Percentiles rank a stretch among this genome's conserved stretches.
These are phyloP conservation scores for Gryllus longicercus DNA, from an alignment of 2,888 invertebrate species.

Conservation along the genomic window DNA sequence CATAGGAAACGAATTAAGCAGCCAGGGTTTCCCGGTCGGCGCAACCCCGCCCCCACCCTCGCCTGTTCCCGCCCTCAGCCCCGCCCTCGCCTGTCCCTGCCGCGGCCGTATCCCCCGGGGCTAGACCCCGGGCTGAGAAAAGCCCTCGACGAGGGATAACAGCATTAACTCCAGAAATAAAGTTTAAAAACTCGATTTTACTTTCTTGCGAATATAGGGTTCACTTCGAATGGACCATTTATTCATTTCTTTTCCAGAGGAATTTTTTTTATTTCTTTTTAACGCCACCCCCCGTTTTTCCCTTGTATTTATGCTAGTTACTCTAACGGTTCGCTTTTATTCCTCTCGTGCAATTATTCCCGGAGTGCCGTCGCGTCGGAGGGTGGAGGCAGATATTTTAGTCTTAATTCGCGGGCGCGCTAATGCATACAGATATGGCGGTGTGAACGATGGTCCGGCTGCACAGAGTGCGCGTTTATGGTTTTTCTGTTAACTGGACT, in stretches of 20 bases:
- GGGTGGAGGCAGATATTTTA: neutral
- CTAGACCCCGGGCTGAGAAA: neutral
- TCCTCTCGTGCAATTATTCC: neutral
- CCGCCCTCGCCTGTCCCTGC: neutral
- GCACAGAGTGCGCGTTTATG: neutral
- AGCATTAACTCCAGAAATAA: slow-evolving; percentile 8
- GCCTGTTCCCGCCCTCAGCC: neutral
- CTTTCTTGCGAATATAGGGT: slow-evolving; percentile 8
- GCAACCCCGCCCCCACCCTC: neutral
- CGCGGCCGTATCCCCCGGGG: neutral
- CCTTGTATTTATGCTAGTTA: neutral
- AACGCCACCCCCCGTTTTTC: neutral
- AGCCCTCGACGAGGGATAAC: slow-evolving; percentile 3
- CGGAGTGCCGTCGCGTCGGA: neutral
- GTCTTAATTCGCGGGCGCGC: neutral
- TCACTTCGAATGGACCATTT: slow-evolving; percentile 17
- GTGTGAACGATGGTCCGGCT: neutral
- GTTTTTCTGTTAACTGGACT: neutral
- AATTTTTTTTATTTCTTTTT: neutral
- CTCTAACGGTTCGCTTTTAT: neutral
- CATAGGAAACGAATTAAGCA: slow-evolving; percentile 17
- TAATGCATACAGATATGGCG: neutral
- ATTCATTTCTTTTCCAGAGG: slow-evolving; percentile 2
- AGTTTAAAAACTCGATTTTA: slow-evolving; percentile 17
- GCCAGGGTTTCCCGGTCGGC: neutral